Percentiles rank a stretch among this genome's conserved stretches.
Evolutionary conservation across 2,113 vertebrate genomes (phyloP).

Genomic region (Petrocephalus zakoni): DNA sequence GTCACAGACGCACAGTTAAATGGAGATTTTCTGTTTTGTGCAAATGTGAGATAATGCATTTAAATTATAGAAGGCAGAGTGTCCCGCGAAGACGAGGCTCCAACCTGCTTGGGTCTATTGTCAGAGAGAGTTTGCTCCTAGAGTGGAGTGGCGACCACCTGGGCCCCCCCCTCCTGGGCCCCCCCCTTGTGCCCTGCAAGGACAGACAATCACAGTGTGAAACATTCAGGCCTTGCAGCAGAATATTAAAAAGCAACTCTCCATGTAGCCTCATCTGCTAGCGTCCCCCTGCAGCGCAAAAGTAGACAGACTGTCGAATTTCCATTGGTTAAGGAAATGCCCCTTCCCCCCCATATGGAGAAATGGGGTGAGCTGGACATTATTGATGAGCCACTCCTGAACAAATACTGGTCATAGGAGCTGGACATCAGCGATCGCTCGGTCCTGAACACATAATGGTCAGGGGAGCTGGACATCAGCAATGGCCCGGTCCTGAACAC

Average conservation of each 20-base stretch:
- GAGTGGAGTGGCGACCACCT: constrained; percentile 26
- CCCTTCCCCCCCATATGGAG: not conserved
- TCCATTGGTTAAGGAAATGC: not conserved
- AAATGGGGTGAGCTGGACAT: not conserved
- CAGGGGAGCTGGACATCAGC: too few species aligned
- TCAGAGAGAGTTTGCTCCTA: constrained; percentile 43
- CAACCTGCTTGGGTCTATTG: constrained; percentile 41
- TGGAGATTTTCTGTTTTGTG: constrained; percentile 23
- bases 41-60: constrained; percentile 20
- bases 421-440: not conserved
- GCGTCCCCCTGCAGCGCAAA: not conserved
- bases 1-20: constrained; percentile 7
- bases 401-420: too few species aligned
- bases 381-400: not conserved
- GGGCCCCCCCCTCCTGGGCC: not conserved
- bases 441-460: not conserved
- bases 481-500: not conserved
- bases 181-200: not conserved
- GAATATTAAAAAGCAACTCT: not conserved
- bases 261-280: not conserved
- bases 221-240: not conserved
- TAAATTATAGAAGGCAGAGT: constrained; percentile 35
- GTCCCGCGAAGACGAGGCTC: constrained; percentile 24
- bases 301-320: not conserved
- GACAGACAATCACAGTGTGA: not conserved